Evolutionary conservation across 2,888 invertebrate genomes (phyloP), one percentile per base, ranked within the genome.

Genomic region (Troilus luridus): DNA sequence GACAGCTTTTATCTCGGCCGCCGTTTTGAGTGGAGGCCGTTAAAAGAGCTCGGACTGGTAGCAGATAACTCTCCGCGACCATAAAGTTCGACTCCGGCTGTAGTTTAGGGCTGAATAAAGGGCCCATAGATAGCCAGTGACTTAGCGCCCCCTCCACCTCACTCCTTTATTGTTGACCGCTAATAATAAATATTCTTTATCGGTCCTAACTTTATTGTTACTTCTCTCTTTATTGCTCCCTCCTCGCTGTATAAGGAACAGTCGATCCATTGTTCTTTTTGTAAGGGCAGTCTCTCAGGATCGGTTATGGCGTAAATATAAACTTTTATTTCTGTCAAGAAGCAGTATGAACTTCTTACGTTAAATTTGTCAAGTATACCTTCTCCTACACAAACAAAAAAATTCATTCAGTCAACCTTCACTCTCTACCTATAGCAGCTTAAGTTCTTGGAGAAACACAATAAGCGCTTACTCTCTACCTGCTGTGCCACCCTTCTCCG

Each of bases 131-230:
- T 85, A 85, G 77, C 77, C 41, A 9, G 19, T 77, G 77, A 77
- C 77, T 77, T 77, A 85, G 56, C 54, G n/a, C 56, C n/a, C 56
- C 56, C 10, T n/a, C 85, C 85, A 85, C 85, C 85, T 85, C 85
- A 56, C 21, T n/a, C n/a, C 85, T 85, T 85, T 85, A 85, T 85
- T 85, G n/a, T 85, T 85, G 85, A 58, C 85, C 54, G 58, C 85
- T 58, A 56, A 58, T 85, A 58, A 85, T 85, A 85, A 85, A 85
- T 85, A 85, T 85, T 58, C 85, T 85, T 85, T 85, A 85, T 85
- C 85, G 85, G 54, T 2, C 12, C 85, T 56, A 85, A 85, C 56
- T 85, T 77, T 85, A 85, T 85, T 85, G 85, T 85, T 85, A 58
- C 56, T 85, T n/a, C 85, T 54, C 85, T 54, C 85, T 56, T 85